A percentile compares a stretch with the other conserved stretches of the same genome.
These are phyloP conservation scores for Escarpia spicata DNA, from an alignment of 2,888 invertebrate genomes.

Conservation along the genomic window DNA sequence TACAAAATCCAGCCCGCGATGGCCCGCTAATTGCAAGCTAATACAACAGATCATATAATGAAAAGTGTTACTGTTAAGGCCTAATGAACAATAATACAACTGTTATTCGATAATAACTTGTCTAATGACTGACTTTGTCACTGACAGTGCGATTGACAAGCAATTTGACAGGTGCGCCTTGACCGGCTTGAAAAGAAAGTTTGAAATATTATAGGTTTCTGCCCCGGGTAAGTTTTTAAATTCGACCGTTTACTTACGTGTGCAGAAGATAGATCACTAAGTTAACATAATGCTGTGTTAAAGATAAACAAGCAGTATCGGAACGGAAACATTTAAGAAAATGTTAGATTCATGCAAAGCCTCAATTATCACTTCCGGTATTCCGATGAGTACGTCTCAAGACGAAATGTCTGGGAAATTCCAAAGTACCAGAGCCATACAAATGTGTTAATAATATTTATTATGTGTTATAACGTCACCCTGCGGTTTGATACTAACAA, in stretches of 20 bases:
- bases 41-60: no score
- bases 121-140: not conserved
- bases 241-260: not conserved
- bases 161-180: not conserved
- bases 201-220: not conserved
- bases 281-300: not conserved
- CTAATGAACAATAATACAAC: not conserved
- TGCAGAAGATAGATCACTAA: not conserved
- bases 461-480: not conserved
- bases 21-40: no score
- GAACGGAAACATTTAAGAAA: not conserved
- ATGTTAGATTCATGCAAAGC: not conserved
- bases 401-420: not conserved
- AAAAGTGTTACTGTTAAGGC: no score
- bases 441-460: not conserved
- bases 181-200: not conserved
- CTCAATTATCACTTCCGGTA: constrained; percentile 2
- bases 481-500: not conserved
- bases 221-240: not conserved
- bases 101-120: not conserved
- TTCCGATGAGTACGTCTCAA: not conserved
- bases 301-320: not conserved
- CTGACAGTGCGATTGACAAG: not conserved
- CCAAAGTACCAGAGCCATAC: not conserved
- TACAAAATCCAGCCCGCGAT: no score